These are phyloP conservation scores for Druon quercuslanigerum DNA, from an alignment of 1,140 invertebrate genomes.

Conservation along the genomic window DNA sequence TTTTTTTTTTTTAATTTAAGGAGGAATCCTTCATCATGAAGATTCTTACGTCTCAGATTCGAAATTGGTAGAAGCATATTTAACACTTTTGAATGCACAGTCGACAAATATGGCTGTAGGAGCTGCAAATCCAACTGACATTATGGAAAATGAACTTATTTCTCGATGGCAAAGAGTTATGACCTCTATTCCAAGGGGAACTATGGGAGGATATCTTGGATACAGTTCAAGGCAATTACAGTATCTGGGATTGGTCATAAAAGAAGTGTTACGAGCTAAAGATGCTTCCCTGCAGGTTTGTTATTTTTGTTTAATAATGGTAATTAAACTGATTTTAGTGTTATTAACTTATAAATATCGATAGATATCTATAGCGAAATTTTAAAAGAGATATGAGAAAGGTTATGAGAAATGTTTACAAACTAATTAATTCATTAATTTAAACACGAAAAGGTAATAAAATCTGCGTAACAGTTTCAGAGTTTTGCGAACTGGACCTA, in stretches of 20 bases:
- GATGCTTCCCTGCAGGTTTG: conserved; percentile 51
- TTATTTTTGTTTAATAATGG: background rate
- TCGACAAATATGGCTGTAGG: conserved; percentile 37
- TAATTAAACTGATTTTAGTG: no score
- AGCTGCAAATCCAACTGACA: conserved; percentile 32
- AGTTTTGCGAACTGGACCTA: no score
- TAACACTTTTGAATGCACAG: conserved; percentile 51
- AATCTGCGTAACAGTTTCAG: no score
- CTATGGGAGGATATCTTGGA: conserved; percentile 52
- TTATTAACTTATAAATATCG: no score
- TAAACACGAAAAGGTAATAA: no score
- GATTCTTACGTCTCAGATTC: conserved; percentile 58
- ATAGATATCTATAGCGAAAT: no score
- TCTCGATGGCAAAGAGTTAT: conserved; percentile 57
- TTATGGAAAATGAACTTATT: conserved; percentile 59
- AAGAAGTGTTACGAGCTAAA: conserved; percentile 54
- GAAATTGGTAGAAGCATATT: conserved; percentile 56
- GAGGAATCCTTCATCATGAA: conserved; percentile 58
- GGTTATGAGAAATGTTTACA: no score
- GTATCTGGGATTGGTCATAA: conserved; percentile 67
- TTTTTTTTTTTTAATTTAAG: conserved; percentile 39
- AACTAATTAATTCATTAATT: no score
- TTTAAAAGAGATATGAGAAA: no score
- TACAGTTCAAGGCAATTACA: conserved; percentile 72
- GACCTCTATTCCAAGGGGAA: conserved; percentile 55